Evolutionary conservation across 2,797 vertebrate genomes (phyloP), one percentile per base, ranked within the genome.

Genomic region (Tinamus major): DNA sequence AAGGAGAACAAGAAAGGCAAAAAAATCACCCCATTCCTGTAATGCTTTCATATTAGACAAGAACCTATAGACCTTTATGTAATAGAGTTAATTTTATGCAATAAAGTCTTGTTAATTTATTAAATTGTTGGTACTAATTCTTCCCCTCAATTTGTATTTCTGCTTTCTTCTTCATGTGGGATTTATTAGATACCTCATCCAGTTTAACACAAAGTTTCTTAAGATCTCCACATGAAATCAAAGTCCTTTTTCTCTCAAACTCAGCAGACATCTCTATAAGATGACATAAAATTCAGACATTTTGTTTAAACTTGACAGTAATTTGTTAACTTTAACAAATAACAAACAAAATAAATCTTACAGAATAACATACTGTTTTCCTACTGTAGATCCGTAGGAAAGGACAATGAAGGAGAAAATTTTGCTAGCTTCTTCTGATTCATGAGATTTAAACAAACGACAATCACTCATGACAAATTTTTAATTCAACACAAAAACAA

Each of bases 71-170:
- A 6, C 0, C n/a, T 53, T 13, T 12, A 51, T 18, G 65, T 41
- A 85, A 59, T 39, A 62, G 41, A 80, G 33, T 11, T 56, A 79
- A 55, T 19, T 85, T 2, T 39, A 3, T 31, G 46, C 59, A 23
- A 71, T 23, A 49, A 68, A 64, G 23, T 48, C 5, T 67, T 42
- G 12, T 51, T 9, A 55, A 4, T 61, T 83, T 69, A 41, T 63
- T 15, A 83, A n/a, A 51, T 13, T 42, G 0, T 70, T 62, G 2
- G 4, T 59, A 13, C 0, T 5, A 56, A 7, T 23, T 72, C 13
- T 87, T 64, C 27, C 49, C 16, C 87, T 26, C 42, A 2, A 67
- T 56, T 62, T 46, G 9, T 26, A 62, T 7, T 26, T 12, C 5
- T 61, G 15, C 13, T 56, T 1, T 41, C 75, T 83, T 82, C 12